phyloP scores from a whole-genome alignment of 2,888 invertebrate genomes.

The Teinopalpus imperialis region DNA sequence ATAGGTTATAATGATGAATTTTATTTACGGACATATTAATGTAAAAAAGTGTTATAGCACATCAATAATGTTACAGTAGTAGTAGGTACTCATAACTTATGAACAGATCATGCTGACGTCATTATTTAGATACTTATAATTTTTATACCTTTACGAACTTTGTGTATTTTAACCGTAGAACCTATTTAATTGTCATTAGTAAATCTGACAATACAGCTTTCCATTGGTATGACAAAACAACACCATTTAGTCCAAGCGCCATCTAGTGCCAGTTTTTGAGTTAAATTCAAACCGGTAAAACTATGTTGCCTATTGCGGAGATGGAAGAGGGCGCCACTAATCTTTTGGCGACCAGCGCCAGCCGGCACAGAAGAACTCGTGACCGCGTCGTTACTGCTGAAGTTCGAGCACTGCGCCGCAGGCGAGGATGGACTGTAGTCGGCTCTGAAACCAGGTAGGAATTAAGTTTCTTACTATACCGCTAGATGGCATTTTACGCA shows the following conservation, averaged over 20 bases:
- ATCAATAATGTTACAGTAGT: no score
- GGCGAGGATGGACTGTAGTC: conserved; percentile 89
- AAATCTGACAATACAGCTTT: neutral
- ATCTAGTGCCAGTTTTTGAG: conserved; percentile 29
- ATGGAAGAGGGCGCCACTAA: conserved; percentile 65
- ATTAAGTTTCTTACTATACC: conserved; percentile 17
- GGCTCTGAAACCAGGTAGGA: conserved; percentile 88
- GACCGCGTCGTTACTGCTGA: conserved; percentile 72
- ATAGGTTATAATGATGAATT: no score
- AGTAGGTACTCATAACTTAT: no score
- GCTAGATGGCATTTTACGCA: conserved; percentile 56
- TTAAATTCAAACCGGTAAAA: conserved; percentile 15
- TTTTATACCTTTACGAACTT: neutral
- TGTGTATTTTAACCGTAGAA: no score
- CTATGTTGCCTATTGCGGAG: conserved; percentile 73
- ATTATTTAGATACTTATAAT: no score
- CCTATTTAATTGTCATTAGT: neutral
- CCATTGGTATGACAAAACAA: conserved; percentile 30
- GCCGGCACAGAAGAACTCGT: conserved; percentile 60
- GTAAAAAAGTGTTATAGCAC: no score
- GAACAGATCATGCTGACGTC: no score
- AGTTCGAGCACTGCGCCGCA: conserved; percentile 78
- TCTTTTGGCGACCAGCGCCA: conserved; percentile 47
- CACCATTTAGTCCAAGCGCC: conserved; percentile 29
- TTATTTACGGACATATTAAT: no score